Base-by-base conservation (phyloP, 2,888 invertebrate species). In the Gymnosoma rotundatum region DNA sequence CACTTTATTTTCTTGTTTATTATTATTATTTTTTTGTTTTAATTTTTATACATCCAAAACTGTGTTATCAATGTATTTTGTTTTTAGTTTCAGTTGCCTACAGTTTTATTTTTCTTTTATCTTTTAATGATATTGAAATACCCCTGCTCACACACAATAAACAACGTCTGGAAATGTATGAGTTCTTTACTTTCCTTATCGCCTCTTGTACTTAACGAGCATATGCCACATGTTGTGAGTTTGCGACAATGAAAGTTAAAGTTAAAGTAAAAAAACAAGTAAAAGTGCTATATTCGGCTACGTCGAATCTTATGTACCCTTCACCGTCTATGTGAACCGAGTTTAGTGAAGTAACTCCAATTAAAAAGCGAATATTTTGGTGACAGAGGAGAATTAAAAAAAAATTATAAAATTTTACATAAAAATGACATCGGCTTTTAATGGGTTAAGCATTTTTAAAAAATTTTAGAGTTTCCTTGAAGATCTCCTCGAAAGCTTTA, bases 111-210 rank as follows among this genome's bases (percentile, higher is more conserved):
- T 16, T 3, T 48, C n/a, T 69, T 70, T 69, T 69, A 63, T 75
- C 56, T 63, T 69, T 70, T 36, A n/a, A 45, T 69, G 69, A 61
- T 69, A 80, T 69, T 56, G 61, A 74, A 54, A 63, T 67, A 52
- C 25, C 36, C 36, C 61, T 50, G 63, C 16, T 70, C 18, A 6
- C 4, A 36, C 16, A 48, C 54, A 56, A 5, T 21, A 50, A 58
- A 45, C 38, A 60, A 48, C 48, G 36, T 63, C 56, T 72, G 48
- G 0, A 56, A 78, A 72, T 32, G 64, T 25, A 58, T 72, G 64
- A 50, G 18, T 78, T 78, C 63, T 6, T 64, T 72, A 54, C 2
- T 54, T 69, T 56, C 18, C 56, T 56, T 56, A 56, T 56, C 69
- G 21, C 10, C n/a, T 54, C 16, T 69, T 10, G 16, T 12, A 50